A percentile compares a stretch with the other conserved stretches of the same genome.
phyloP scores from a whole-genome alignment of 2,888 invertebrate genomes.

The Cyclophora punctaria region DNA sequence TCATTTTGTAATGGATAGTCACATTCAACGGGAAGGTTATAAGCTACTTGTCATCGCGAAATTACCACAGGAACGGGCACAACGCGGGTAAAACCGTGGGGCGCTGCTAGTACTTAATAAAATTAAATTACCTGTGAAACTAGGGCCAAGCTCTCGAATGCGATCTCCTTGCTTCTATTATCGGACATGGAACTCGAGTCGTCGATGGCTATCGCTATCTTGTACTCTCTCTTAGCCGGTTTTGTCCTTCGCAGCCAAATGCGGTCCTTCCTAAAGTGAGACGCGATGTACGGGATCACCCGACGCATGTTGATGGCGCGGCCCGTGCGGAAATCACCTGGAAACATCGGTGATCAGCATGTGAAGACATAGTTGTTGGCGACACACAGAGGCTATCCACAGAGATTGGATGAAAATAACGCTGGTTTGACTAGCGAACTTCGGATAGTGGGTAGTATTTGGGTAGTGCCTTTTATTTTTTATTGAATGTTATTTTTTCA shows the following conservation, averaged over 20 bases:
- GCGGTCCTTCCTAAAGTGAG: conserved; percentile 98
- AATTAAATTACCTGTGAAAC: conserved; percentile 77
- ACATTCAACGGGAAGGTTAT: no score
- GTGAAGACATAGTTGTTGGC: no score
- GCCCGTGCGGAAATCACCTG: conserved; percentile 97
- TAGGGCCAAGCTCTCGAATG: conserved; percentile 95
- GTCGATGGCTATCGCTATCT: conserved; percentile 96
- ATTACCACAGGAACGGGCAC: no score
- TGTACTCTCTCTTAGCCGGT: conserved; percentile 96
- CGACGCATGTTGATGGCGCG: conserved; percentile 97
- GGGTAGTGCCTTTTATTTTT: neutral
- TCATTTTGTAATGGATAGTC: neutral
- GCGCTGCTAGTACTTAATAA: neutral
- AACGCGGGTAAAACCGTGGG: no score
- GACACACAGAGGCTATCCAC: no score
- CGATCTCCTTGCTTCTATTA: conserved; percentile 90
- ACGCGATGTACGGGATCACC: conserved; percentile 98
- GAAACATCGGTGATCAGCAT: neutral
- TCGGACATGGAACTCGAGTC: conserved; percentile 96
- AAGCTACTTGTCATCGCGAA: no score
- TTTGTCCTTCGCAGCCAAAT: conserved; percentile 98
- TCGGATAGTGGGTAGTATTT: no score
- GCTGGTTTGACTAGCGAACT: no score
- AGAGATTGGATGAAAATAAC: no score
- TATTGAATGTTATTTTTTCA: no score